A percentile compares a stretch with the other conserved stretches of the same genome.
Conservation (phyloP, 2,113 vertebrate species). For the pig (Sus scrofa) region T2T-Sscrofa CM000820.6:124529001-124529500, state of each 20-base stretch:
- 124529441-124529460: slow-evolving; percentile 88
- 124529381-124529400: slow-evolving; percentile 49
- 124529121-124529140: neutral
- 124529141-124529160: neutral
- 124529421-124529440: slow-evolving; percentile 77
- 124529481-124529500: slow-evolving; percentile 85
- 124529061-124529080: neutral
- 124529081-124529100: neutral
- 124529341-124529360: neutral
- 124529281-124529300: neutral
- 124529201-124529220: neutral
- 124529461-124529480: slow-evolving; percentile 88
- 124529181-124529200: neutral
- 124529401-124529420: slow-evolving; percentile 50
- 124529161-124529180: neutral
- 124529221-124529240: neutral
- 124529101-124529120: neutral
- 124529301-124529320: neutral
- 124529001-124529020: neutral
- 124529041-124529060: neutral
- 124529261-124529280: neutral
- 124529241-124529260: neutral
- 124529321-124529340: neutral
- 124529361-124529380: neutral
- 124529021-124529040: neutral